These are phyloP conservation scores for Elaphurus davidianus DNA, from an alignment of 2,113 vertebrate genomes.

Conservation along the genomic window DNA sequence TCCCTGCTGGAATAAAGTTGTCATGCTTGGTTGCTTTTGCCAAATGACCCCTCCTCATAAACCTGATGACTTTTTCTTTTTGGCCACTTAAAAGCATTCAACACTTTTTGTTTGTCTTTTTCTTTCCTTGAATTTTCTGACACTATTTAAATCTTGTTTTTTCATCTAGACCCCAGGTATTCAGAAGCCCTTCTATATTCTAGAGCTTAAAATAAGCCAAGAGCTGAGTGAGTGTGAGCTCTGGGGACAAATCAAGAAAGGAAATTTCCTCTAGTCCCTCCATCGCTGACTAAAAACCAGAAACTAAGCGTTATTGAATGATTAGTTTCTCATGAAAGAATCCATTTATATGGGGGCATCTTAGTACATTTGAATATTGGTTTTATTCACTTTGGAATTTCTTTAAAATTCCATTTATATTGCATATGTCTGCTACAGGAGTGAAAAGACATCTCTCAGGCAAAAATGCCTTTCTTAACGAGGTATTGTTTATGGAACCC, in stretches of 20 bases:
- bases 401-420: neutral
- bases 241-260: neutral
- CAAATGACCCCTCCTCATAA: neutral
- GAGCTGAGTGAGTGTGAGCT: neutral
- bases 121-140: neutral
- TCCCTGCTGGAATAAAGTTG: neutral
- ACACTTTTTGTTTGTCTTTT: neutral
- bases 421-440: neutral
- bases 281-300: neutral
- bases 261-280: neutral
- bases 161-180: neutral
- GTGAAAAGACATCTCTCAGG: neutral
- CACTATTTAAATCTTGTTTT: neutral
- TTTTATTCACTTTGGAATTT: neutral
- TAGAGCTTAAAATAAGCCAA: neutral
- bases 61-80: neutral
- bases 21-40: neutral
- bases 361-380: neutral
- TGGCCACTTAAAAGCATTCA: neutral
- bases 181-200: neutral
- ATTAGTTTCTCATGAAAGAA: neutral
- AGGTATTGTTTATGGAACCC: neutral
- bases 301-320: neutral
- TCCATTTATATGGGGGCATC: neutral
- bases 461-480: neutral